Base-by-base conservation (phyloP, 2,797 vertebrate genomes). In the Sardinella longiceps region DNA sequence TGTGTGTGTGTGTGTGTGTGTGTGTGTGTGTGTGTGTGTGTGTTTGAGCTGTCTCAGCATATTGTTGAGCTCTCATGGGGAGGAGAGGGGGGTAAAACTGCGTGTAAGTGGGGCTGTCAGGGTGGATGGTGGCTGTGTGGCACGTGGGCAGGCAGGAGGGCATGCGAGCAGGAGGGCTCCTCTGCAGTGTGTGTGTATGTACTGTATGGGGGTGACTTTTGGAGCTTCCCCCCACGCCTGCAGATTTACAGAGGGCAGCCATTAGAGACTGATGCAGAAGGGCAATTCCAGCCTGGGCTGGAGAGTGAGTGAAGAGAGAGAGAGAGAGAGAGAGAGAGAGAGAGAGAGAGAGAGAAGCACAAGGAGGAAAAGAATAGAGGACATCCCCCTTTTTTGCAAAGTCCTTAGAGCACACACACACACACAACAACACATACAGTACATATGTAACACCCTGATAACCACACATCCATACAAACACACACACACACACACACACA, bases 201-300 rank as follows among this genome's bases (percentile, higher is more conserved):
- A n/a, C n/a, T n/a, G n/a, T 10, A 20, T 43, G 37, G 33, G 70
- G 70, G 70, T 77, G 70, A 77, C 70, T 77, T 77, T 43, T 37
- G 83, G 81, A 82, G 83, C 74, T 82, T 82, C 66, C 50, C 50
- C 33, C 58, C 88, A 85, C 39, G 77, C 60, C 85, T 85, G 60
- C 85, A 85, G 85, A 58, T 81, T 87, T 43, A 70, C 53, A 33
- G 46, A 45, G 88, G 28, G 86, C 74, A 56, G 85, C 88, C 83
- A 87, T 88, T 74, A 86, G 84, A 82, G 85, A 84, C 60, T 83
- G 66, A 70, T 33, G 30, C 28, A 70, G 66, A 70, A 70, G 66
- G 66, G 66, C 66, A 70, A 37, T 70, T 70, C 66, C 66, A 30
- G 30, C 30, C 66, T 39, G 70, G 39, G 70, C 37, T 1, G 30